Conservation (phyloP, 1,140 invertebrate genomes). For the Glomeris maerens region DNA sequence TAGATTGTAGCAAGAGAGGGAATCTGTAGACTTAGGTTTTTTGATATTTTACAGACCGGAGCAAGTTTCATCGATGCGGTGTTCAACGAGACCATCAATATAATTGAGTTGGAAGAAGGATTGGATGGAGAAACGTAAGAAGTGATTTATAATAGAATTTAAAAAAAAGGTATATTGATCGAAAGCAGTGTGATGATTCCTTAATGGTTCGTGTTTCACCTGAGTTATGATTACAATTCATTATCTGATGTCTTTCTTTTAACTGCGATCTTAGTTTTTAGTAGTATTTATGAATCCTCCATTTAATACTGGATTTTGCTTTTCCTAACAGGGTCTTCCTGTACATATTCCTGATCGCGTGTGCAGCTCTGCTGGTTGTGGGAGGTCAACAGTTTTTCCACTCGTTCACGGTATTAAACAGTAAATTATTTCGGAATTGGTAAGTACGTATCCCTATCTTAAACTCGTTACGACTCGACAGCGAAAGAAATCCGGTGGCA, state of each 20-base stretch:
- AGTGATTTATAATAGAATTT: conserved; percentile 5
- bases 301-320: not conserved
- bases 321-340: conserved; percentile 55
- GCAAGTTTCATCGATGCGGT: conserved; percentile 69
- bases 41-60: conserved; percentile 42
- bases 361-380: conserved; percentile 71
- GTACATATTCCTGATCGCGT: conserved; percentile 82
- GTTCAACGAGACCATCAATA: conserved; percentile 96
- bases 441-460: conserved; percentile 1
- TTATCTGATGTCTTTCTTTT: not conserved
- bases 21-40: conserved; percentile 6
- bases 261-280: not conserved
- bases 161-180: no score
- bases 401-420: conserved; percentile 44
- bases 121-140: conserved; percentile 85
- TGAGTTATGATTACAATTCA: not conserved
- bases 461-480: no score
- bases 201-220: not conserved
- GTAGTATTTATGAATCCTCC: not conserved
- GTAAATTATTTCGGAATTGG: not conserved
- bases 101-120: conserved; percentile 90
- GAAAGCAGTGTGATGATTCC: not conserved
- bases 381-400: conserved; percentile 77
- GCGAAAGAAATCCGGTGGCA: conserved; percentile 17
- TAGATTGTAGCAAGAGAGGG: not conserved